Conservation (phyloP, 2,888 invertebrate species). For the Tortrix viridana region DNA sequence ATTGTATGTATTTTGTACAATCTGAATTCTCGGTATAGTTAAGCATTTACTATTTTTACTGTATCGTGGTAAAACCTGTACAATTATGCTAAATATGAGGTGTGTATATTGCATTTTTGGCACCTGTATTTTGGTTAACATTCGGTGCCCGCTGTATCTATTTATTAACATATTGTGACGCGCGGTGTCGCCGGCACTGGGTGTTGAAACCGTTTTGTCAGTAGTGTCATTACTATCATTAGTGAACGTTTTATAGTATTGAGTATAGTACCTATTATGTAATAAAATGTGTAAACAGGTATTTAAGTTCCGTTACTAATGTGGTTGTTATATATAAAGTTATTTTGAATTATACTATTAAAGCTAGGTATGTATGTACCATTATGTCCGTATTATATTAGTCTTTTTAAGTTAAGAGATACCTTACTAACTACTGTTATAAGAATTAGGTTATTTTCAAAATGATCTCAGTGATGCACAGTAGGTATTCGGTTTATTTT, state of each 20-base stretch:
- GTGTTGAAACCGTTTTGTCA: not conserved
- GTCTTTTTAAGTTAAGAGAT: conserved; percentile 10
- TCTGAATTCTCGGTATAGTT: conserved; percentile 24
- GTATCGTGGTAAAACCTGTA: conserved; percentile 6
- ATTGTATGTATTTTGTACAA: conserved; percentile 24
- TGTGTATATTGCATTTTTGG: not conserved
- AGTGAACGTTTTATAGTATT: not conserved
- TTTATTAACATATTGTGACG: not conserved
- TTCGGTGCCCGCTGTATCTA: not conserved
- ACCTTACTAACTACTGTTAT: conserved; percentile 36
- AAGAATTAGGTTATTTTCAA: conserved; percentile 47
- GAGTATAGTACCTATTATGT: not conserved
- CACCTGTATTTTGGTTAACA: conserved; percentile 5
- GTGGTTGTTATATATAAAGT: not conserved
- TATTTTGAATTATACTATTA: not conserved
- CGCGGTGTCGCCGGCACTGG: not conserved
- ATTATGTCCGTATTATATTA: conserved; percentile 5
- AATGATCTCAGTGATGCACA: conserved; percentile 75
- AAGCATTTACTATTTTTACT: conserved; percentile 10
- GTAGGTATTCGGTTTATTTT: conserved; percentile 57
- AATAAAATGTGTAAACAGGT: not conserved
- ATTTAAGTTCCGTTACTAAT: not conserved
- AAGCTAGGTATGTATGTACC: conserved; percentile 1
- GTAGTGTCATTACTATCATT: not conserved
- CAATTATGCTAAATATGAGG: not conserved